Evolutionary conservation across 1,140 invertebrate species (phyloP), one percentile per base, ranked within the genome.

Genomic region (Heliothis subflexa): DNA sequence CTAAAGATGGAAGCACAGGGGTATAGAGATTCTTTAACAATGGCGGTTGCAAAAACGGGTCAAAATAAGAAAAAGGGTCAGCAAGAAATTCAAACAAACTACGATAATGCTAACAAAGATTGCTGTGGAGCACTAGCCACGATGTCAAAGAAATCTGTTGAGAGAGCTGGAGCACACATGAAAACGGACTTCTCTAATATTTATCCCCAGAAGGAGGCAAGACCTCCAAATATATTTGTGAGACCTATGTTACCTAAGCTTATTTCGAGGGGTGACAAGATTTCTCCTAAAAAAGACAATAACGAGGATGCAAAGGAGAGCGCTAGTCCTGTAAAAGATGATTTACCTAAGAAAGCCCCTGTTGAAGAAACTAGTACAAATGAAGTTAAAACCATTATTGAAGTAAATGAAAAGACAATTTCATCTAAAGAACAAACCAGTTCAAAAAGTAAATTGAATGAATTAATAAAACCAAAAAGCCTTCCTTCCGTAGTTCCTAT

Each of bases 1-100:
- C 78, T 96, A 79, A 93, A 95, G 93, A 91, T 92, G 86, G 93
- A 95, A 91, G 91, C 90, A 1, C 92, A 94, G 76, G 92, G 93
- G 4, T 93, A 93, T 76, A 87, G 91, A 66, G 93, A 94, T 73
- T 88, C 90, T 7, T 86, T 88, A 73, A 66, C 78, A 52, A 73
- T 86, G 16, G 77, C 79, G 57, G 82, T 71, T 61, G 18, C 85
- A 16, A 93, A 89, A 85, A 14, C 83, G 33, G 70, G 55, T 74
- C 84, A 85, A 85, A 86, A 18, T 50, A 94, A 92, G 83, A 93
- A 91, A 82, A 92, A 90, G 80, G 62, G 10, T 68, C 85, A 85
- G 71, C 76, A 84, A 72, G 89, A 93, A 64, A 50, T 80, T 78
- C 81, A 84, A 55, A 88, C 71, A 73, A 88, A 81, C 78, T 91